A percentile compares a stretch with the other conserved stretches of the same genome.
Conservation (phyloP, 2,797 vertebrate species). For the Avahi laniger region DNA sequence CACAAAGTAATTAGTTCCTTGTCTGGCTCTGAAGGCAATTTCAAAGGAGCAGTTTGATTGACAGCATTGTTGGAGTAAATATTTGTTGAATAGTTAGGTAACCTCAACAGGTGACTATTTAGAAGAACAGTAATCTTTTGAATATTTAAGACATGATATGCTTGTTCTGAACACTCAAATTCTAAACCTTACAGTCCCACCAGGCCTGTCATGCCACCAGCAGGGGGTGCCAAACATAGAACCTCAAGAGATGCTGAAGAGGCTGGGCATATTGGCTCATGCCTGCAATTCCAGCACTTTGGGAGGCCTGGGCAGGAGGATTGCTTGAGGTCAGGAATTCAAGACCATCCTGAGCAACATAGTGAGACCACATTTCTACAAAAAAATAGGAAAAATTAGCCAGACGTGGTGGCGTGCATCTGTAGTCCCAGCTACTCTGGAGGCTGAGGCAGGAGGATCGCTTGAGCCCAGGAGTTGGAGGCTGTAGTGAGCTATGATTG, state of each 20-base stretch:
- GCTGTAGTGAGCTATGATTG: too few relatives aligned
- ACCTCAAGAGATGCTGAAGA: not conserved
- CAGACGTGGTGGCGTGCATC: too few relatives aligned
- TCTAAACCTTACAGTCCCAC: not conserved
- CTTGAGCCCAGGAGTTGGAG: too few relatives aligned
- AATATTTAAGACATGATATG: not conserved
- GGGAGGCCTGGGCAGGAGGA: too few relatives aligned
- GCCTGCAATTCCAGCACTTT: too few relatives aligned
- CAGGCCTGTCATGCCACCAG: not conserved
- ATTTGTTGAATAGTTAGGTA: not conserved
- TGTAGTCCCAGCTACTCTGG: too few relatives aligned
- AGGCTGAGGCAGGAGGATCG: too few relatives aligned
- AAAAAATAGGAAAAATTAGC: too few relatives aligned
- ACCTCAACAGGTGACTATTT: not conserved
- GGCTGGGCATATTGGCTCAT: not conserved
- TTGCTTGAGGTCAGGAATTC: too few relatives aligned
- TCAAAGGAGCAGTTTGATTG: not conserved
- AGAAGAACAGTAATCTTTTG: not conserved
- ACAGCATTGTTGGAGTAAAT: not conserved
- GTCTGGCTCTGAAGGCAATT: not conserved
- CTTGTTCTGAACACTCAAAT: constrained; percentile 17
- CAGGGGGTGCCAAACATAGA: not conserved
- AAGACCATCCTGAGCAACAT: too few relatives aligned
- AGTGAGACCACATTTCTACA: too few relatives aligned
- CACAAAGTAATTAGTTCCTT: not conserved